Percentiles rank a stretch among this genome's conserved stretches.
Evolutionary conservation across 2,113 vertebrate genomes (phyloP).

Genomic region (Carollia perspicillata): DNA sequence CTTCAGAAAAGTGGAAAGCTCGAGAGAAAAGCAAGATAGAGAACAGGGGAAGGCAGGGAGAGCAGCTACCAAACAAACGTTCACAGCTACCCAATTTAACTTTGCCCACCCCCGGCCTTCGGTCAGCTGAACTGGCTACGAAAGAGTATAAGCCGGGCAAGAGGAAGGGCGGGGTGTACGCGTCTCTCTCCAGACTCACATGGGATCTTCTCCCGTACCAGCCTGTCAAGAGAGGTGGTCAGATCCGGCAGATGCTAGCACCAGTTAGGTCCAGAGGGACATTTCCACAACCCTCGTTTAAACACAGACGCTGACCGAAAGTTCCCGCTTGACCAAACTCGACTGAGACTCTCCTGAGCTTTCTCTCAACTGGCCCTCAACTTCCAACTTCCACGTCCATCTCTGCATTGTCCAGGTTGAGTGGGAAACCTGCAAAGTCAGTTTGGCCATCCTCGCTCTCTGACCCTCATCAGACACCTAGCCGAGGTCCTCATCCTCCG

Average conservation of each 20-base stretch:
- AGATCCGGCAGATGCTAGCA: not conserved
- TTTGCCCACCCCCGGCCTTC: too few species aligned
- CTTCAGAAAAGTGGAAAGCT: not conserved
- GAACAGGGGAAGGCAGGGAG: not conserved
- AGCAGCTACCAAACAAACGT: not conserved
- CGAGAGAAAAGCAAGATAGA: not conserved
- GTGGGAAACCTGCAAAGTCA: not conserved
- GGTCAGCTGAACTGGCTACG: not conserved
- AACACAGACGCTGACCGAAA: not conserved
- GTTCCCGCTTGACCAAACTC: not conserved
- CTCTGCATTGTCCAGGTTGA: not conserved
- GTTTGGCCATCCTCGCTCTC: not conserved
- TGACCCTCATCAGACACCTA: not conserved
- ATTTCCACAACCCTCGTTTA: not conserved
- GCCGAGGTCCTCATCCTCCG: not conserved
- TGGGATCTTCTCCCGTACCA: not conserved
- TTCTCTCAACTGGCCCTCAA: not conserved
- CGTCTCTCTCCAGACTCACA: not conserved
- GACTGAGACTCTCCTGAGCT: not conserved
- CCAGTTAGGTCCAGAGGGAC: too few species aligned
- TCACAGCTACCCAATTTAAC: not conserved
- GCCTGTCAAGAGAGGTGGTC: not conserved
- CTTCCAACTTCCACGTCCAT: not conserved
- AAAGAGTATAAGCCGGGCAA: not conserved
- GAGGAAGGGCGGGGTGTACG: rapidly evolving